These are phyloP conservation scores for Apocheima hispidaria DNA, from an alignment of 2,888 invertebrate genomes.

Conservation along the genomic window DNA sequence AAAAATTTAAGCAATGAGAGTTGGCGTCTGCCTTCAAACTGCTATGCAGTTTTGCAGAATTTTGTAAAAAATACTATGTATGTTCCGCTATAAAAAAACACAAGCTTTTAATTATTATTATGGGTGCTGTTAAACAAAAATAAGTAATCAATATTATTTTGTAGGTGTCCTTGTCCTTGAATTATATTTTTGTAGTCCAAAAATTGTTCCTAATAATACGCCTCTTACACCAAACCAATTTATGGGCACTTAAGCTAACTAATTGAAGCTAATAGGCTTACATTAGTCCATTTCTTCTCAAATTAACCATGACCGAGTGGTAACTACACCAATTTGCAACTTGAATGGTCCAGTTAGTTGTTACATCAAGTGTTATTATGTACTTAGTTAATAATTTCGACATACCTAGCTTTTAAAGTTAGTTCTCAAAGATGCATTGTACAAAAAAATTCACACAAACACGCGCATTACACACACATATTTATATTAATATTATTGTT, in stretches of 20 bases:
- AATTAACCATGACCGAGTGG: constrained; percentile 38
- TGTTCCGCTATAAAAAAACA: no score
- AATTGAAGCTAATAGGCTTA: constrained; percentile 17
- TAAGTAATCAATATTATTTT: neutral
- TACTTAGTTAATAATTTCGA: constrained; percentile 19
- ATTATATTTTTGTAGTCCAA: neutral
- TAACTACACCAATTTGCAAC: constrained; percentile 13
- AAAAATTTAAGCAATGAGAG: no score
- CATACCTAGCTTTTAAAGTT: neutral
- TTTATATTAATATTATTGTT: no score
- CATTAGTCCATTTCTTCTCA: constrained; percentile 29
- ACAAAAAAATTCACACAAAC: no score
- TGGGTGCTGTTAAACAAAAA: neutral
- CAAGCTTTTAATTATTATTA: no score
- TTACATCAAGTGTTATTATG: constrained; percentile 17
- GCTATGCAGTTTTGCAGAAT: no score
- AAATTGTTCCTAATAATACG: constrained; percentile 13
- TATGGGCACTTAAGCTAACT: constrained; percentile 16
- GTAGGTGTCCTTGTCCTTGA: constrained; percentile 24
- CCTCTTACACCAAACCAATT: constrained; percentile 20
- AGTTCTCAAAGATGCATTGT: neutral
- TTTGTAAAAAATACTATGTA: no score
- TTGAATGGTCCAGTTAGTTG: constrained; percentile 10
- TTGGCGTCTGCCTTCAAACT: no score
- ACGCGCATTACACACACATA: no score